Conservation (phyloP, 2,113 vertebrate genomes). For the Anhinga anhinga region DNA sequence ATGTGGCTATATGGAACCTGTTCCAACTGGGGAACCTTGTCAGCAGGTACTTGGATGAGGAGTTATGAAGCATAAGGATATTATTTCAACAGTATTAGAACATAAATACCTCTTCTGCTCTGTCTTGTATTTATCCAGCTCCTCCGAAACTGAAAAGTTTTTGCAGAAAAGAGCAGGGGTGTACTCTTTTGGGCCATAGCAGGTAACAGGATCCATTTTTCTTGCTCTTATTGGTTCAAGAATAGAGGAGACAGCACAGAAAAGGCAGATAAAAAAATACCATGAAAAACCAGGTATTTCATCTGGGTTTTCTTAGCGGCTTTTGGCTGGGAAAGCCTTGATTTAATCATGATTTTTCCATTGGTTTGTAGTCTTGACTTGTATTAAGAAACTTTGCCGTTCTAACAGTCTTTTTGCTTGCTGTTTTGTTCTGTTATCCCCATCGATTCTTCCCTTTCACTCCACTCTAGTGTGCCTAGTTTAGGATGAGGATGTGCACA, state of each 20-base stretch:
- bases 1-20: background rate
- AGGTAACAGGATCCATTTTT: background rate
- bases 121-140: background rate
- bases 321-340: background rate
- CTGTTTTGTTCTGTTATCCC: background rate
- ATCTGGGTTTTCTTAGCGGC: background rate
- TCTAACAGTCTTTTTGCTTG: background rate
- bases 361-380: background rate
- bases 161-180: background rate
- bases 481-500: background rate
- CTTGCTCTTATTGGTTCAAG: background rate
- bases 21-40: background rate
- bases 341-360: background rate
- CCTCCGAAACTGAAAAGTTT: background rate
- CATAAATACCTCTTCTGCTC: background rate
- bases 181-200: background rate
- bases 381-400: background rate
- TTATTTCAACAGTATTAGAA: conserved; percentile 40
- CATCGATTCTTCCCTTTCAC: background rate
- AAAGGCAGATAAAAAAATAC: background rate
- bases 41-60: conserved; percentile 21
- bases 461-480: background rate
- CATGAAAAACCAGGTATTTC: background rate
- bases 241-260: background rate
- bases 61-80: conserved; percentile 4